Conservation (phyloP, 2,888 invertebrate species). For the Eustalomyia histrio region DNA sequence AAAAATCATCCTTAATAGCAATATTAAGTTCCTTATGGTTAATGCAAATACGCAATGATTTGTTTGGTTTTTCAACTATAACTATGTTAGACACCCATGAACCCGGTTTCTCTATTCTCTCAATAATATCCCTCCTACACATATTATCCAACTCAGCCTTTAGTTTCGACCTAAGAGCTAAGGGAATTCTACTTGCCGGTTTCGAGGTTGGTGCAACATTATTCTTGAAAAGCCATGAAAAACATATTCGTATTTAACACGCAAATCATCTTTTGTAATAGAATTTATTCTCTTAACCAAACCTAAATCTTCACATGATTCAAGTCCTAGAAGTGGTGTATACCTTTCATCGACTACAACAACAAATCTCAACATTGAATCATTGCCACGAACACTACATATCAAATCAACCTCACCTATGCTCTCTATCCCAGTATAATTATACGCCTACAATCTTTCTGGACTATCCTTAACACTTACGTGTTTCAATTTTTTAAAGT, state of each 20-base stretch:
- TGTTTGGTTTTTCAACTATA: too few relatives aligned
- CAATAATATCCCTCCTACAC: too few relatives aligned
- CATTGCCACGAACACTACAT: too few relatives aligned
- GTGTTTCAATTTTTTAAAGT: neutral
- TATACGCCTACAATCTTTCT: neutral
- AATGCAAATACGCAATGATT: too few relatives aligned
- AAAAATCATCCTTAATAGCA: slow-evolving; percentile 31
- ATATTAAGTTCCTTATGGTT: slow-evolving; percentile 52
- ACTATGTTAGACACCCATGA: too few relatives aligned
- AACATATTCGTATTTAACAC: neutral
- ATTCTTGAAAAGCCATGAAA: slow-evolving; percentile 42
- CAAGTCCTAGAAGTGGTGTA: neutral
- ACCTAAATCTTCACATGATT: neutral
- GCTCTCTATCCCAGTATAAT: neutral
- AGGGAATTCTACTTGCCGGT: slow-evolving; percentile 23
- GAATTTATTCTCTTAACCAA: neutral
- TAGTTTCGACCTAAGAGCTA: slow-evolving; percentile 15
- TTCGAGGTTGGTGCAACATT: slow-evolving; percentile 13
- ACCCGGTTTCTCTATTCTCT: too few relatives aligned
- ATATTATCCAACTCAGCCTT: slow-evolving; percentile 15
- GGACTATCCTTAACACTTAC: neutral
- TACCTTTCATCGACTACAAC: neutral
- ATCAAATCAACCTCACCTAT: neutral
- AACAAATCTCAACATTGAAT: neutral
- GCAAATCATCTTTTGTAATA: too few relatives aligned